Conservation (phyloP, 30 jellyfish, hydroid and myxozoan species). For the Cassiopea xamachana region DNA sequence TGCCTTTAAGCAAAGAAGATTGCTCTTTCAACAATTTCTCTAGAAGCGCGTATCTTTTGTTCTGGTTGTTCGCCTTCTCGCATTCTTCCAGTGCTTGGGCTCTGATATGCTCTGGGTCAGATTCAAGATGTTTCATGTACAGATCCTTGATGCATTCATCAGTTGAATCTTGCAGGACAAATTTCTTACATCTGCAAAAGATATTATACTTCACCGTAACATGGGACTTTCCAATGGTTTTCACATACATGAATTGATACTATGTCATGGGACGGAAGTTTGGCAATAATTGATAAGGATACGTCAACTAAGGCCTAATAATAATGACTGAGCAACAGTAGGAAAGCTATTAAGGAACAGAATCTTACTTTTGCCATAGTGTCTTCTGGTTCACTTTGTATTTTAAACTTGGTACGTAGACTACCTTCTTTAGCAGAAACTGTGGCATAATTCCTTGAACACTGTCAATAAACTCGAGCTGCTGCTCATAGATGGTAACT, state of each 20-base stretch:
- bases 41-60: neutral
- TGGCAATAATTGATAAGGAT: too few species aligned
- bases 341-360: neutral
- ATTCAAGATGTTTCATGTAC: constrained; percentile 28
- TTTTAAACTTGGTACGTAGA: constrained; percentile 19
- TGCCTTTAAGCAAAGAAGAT: neutral
- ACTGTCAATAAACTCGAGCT: constrained; percentile 33
- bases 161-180: constrained; percentile 11
- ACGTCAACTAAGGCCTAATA: too few species aligned
- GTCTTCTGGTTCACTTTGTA: constrained; percentile 39
- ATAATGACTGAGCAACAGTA: too few species aligned
- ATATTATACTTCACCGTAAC: neutral
- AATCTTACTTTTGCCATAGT: constrained; percentile 14
- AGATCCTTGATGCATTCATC: constrained; percentile 20
- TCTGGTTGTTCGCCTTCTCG: neutral
- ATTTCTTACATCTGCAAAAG: constrained; percentile 6
- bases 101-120: constrained; percentile 5
- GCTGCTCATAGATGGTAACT: constrained; percentile 40
- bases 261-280: too few species aligned
- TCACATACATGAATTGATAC: too few species aligned
- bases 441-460: constrained; percentile 44
- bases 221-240: too few species aligned
- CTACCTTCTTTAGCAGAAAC: constrained; percentile 11
- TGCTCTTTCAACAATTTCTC: constrained; percentile 18
- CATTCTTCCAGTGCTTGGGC: neutral